Evolutionary conservation across 2,113 vertebrate genomes (phyloP), one percentile per base, ranked within the genome.

Genomic region (Sinocyclocheilus grahami): DNA sequence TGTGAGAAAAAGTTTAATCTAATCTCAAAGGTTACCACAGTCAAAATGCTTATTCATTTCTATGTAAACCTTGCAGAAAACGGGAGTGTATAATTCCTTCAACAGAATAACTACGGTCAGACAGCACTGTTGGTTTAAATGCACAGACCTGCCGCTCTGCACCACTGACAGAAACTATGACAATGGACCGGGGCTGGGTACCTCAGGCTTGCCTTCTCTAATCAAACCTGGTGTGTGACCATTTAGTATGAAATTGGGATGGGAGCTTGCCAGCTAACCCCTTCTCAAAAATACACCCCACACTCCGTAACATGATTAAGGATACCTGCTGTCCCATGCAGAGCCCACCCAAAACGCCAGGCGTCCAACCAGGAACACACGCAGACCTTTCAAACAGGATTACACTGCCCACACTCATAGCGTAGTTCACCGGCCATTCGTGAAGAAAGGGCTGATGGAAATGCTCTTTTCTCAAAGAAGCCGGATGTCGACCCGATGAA

Each of bases 211-310:
- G 65, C 76, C 67, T 37, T 48, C 77, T 75, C 83, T 88, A 85
- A 90, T 85, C 71, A 86, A 85, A 90, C 71, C 78, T 79, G 83
- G 83, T 80, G 85, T 90, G 89, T 78, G 84, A 85, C 62, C 89
- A 78, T 88, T 86, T 75, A 78, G 82, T 90, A 90, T 90, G 89
- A 90, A 90, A 90, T 86, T 90, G 89, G 89, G 77, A 86, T 88
- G 89, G 85, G 84, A 78, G 84, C 82, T 65, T 86, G 87, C 87
- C 89, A 88, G 86, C 86, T 27, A 55, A 37, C 58, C 60, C 27
- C 76, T 53, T 58, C 22, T n/a, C 22, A 48, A 84, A 42, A 62
- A 22, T 63, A 24, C 77, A 77, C 58, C 80, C 37, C 71, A 10
- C 46, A 75, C 82, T 65, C 83, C 78, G 65, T 89, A 89, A 89